Conservation (phyloP, 2,797 vertebrate genomes). For the Phoxinus dragarum region DNA sequence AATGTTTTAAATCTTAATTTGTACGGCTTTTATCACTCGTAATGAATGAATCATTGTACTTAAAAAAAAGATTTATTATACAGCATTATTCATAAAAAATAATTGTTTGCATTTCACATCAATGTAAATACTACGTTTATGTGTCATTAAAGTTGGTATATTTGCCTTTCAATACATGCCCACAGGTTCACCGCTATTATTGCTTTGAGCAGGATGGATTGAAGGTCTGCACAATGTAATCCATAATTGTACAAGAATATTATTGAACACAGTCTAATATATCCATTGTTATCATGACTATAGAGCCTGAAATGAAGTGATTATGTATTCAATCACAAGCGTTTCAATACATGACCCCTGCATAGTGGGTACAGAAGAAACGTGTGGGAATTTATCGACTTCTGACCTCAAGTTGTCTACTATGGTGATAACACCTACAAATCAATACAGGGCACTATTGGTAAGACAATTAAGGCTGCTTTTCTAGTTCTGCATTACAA, state of each 20-base stretch:
- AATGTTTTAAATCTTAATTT: neutral
- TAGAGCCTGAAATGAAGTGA: constrained; percentile 6
- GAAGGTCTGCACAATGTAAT: neutral
- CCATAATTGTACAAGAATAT: neutral
- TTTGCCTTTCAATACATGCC: neutral
- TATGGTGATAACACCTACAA: constrained; percentile 55
- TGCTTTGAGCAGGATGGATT: neutral
- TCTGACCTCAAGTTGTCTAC: constrained; percentile 38
- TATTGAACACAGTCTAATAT: neutral
- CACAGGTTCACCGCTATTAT: neutral
- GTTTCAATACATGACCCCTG: constrained; percentile 40
- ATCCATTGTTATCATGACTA: neutral
- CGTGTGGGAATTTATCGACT: constrained; percentile 48
- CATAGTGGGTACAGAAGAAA: constrained; percentile 25
- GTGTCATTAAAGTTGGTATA: no score
- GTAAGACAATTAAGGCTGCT: constrained; percentile 54
- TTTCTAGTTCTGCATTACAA: constrained; percentile 51
- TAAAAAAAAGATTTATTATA: neutral
- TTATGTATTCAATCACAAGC: constrained; percentile 29
- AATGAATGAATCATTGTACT: neutral
- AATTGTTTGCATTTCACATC: neutral
- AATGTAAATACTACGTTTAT: neutral
- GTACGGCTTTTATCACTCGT: neutral
- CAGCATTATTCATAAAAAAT: neutral
- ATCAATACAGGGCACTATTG: constrained; percentile 57